Conservation (phyloP, 1,140 invertebrate genomes). For the Gonioctena quinquepunctata region DNA sequence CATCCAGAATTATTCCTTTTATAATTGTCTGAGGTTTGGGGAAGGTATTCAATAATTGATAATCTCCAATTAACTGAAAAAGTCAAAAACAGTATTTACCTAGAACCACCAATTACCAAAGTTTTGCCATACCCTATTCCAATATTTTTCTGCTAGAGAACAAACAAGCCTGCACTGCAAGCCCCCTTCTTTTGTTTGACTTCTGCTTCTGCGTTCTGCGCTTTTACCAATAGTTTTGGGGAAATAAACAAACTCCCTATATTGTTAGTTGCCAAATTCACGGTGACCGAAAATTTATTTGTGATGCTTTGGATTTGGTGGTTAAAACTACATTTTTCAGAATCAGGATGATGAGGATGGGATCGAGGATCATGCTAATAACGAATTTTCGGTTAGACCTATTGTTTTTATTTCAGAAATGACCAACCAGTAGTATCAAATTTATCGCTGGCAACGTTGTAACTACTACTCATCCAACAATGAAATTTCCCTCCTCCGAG, state of each 20-base stretch:
- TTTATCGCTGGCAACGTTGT: conserved; percentile 25
- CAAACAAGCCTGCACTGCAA: too few species aligned
- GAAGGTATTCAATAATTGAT: too few species aligned
- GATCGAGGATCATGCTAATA: not conserved
- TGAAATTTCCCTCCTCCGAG: conserved; percentile 12
- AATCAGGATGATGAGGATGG: not conserved
- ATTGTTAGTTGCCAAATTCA: not conserved
- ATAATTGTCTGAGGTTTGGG: too few species aligned
- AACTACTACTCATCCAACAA: conserved; percentile 33
- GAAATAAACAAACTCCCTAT: not conserved
- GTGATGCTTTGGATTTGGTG: not conserved
- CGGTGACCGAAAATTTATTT: not conserved
- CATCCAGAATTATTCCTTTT: too few species aligned
- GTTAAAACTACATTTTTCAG: not conserved
- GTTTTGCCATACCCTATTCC: too few species aligned
- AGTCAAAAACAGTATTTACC: too few species aligned
- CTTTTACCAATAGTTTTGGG: not conserved
- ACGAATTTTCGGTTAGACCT: not conserved
- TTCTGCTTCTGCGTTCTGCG: too few species aligned
- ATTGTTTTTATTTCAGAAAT: not conserved
- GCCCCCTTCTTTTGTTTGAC: too few species aligned
- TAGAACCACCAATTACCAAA: too few species aligned
- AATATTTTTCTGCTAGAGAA: too few species aligned
- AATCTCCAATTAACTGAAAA: too few species aligned
- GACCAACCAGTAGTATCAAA: not conserved